Evolutionary conservation across 2,888 invertebrate species (phyloP).

Genomic region (Nudaria mundana): DNA sequence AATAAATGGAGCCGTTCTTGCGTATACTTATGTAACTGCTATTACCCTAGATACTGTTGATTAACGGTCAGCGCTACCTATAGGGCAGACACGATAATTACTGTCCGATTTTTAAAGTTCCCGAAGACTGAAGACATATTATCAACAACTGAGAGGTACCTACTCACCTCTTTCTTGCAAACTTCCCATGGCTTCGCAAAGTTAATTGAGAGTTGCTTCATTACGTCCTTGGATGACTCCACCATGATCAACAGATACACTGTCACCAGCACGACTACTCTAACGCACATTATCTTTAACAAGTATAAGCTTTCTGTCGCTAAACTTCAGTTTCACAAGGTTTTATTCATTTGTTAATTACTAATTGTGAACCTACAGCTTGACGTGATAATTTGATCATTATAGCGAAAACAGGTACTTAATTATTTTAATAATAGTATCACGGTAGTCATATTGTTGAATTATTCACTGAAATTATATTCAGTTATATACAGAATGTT

Average conservation of each 20-base stretch:
- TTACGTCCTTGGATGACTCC: conserved; percentile 41
- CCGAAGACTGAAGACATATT: no score
- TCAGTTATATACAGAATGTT: no score
- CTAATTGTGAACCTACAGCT: conserved; percentile 2
- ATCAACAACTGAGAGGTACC: no score
- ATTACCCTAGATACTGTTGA: no score
- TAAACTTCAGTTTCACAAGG: no score
- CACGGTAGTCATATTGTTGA: no score
- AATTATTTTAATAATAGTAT: background rate
- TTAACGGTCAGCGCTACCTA: no score
- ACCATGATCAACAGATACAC: conserved; percentile 25
- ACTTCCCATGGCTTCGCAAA: conserved; percentile 42
- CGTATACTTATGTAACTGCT: no score
- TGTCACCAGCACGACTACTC: conserved; percentile 23
- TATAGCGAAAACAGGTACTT: background rate
- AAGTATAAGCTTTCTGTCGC: conserved; percentile 9
- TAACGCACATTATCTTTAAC: conserved; percentile 15
- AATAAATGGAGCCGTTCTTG: no score
- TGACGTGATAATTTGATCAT: conserved; percentile 4
- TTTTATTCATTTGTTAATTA: conserved; percentile 11
- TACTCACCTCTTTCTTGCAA: conserved; percentile 47
- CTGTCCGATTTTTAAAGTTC: no score
- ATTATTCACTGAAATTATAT: no score
- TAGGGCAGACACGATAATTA: no score
- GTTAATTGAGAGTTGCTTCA: conserved; percentile 37